phyloP scores from a whole-genome alignment of 2,888 invertebrate genomes.

The Oithona nana region DNA sequence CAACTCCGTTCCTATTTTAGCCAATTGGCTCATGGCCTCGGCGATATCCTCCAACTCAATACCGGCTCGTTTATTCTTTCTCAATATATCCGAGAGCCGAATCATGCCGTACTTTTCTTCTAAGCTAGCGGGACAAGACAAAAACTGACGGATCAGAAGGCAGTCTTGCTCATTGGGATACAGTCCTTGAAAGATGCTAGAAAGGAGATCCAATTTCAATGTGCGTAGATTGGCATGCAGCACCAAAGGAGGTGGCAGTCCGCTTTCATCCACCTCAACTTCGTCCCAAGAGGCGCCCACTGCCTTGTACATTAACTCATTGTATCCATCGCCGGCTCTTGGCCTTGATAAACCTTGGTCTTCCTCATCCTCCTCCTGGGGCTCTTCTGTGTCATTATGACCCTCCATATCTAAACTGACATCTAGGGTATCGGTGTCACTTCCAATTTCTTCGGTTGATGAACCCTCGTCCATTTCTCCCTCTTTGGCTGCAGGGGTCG shows the following conservation, averaged over 20 bases:
- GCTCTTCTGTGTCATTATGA: background rate
- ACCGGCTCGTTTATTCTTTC: slow-evolving; percentile 3
- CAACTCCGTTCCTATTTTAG: slow-evolving; percentile 2
- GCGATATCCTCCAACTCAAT: slow-evolving; percentile 5
- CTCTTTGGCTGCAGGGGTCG: too few species aligned
- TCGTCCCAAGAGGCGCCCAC: background rate
- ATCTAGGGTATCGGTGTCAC: slow-evolving; percentile 1
- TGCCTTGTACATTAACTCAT: background rate
- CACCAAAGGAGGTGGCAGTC: background rate
- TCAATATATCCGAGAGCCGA: slow-evolving; percentile 7
- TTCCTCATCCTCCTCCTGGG: background rate
- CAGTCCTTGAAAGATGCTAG: slow-evolving; percentile 9
- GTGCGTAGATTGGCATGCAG: background rate
- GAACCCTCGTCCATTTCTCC: background rate
- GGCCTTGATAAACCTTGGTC: too few species aligned
- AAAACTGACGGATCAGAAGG: background rate
- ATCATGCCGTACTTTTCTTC: slow-evolving; percentile 14
- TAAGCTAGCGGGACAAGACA: slow-evolving; percentile 9
- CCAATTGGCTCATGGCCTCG: slow-evolving; percentile 15
- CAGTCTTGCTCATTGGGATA: slow-evolving; percentile 8
- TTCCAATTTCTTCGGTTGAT: background rate
- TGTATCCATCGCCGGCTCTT: background rate
- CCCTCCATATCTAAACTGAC: background rate
- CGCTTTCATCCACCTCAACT: background rate
- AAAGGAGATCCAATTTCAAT: slow-evolving; percentile 10